These are phyloP conservation scores for Bombus polaris DNA, from an alignment of 1,140 invertebrate genomes.

Conservation along the genomic window DNA sequence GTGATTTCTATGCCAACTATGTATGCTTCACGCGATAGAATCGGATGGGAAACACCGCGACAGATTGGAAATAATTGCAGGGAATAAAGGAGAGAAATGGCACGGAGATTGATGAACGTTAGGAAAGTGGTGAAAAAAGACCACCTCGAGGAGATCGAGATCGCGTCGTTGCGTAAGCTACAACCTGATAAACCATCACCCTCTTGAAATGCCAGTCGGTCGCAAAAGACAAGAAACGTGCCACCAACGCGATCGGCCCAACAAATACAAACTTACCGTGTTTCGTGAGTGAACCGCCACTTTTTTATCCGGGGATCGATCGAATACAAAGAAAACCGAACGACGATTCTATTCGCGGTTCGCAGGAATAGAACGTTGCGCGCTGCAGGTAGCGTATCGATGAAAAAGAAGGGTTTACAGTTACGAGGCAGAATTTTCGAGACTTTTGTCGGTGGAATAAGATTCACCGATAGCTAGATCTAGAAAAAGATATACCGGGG, in stretches of 20 bases:
- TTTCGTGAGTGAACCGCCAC: conserved; percentile 7
- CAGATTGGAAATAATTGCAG: background rate
- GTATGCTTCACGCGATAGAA: background rate
- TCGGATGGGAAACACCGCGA: conserved; percentile 19
- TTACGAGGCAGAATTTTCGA: background rate
- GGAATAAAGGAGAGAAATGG: background rate
- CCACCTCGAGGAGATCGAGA: background rate
- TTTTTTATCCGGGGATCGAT: conserved; percentile 8
- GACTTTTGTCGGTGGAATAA: background rate
- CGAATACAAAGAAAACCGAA: conserved; percentile 24
- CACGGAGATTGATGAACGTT: background rate
- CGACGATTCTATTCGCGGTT: background rate
- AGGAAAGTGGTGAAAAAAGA: background rate
- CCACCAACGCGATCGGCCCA: background rate
- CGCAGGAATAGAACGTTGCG: background rate
- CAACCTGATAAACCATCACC: background rate
- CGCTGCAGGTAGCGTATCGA: background rate
- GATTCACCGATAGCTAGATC: background rate
- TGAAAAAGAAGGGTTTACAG: background rate
- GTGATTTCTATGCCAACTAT: conserved; percentile 4
- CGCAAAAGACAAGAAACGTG: background rate
- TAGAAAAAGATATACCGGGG: background rate
- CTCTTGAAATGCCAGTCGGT: background rate
- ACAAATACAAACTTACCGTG: conserved; percentile 20
- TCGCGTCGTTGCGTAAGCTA: background rate